A percentile compares a stretch with the other conserved stretches of the same genome.
Conservation (phyloP, 2,888 invertebrate species). For the Thereva unica region DNA sequence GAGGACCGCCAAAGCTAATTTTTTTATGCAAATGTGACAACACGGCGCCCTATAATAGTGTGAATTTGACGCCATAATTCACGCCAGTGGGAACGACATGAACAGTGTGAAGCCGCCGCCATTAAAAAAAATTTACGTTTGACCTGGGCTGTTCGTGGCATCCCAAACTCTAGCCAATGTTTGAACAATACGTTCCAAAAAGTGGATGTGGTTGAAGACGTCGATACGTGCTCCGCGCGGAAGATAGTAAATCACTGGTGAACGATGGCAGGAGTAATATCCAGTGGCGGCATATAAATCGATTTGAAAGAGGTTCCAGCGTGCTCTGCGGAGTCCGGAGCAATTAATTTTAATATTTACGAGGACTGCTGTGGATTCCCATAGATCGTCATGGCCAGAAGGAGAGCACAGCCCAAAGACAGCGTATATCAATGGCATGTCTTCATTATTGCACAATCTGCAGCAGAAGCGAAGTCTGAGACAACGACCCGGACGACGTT, state of each 20-base stretch:
- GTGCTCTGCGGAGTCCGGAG: constrained; percentile 27
- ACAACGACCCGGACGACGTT: no score
- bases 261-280: constrained; percentile 8
- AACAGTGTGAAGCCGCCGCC: no score
- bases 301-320: constrained; percentile 31
- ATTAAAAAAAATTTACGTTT: no score
- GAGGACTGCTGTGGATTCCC: constrained; percentile 36
- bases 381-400: constrained; percentile 27
- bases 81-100: not conserved
- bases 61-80: constrained; percentile 22
- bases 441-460: constrained; percentile 40
- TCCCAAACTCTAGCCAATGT: no score
- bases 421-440: constrained; percentile 31
- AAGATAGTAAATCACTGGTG: constrained; percentile 20
- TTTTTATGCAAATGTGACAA: constrained; percentile 26
- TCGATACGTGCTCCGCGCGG: not conserved
- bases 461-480: constrained; percentile 26
- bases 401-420: not conserved
- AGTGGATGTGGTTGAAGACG: no score
- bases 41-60: constrained; percentile 23
- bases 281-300: constrained; percentile 26
- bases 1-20: constrained; percentile 4
- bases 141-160: no score
- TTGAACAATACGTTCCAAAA: no score
- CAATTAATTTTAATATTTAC: constrained; percentile 41